Evolutionary conservation across 1,140 invertebrate genomes (phyloP), one percentile per base, ranked within the genome.

Genomic region (Pissodes strobi): DNA sequence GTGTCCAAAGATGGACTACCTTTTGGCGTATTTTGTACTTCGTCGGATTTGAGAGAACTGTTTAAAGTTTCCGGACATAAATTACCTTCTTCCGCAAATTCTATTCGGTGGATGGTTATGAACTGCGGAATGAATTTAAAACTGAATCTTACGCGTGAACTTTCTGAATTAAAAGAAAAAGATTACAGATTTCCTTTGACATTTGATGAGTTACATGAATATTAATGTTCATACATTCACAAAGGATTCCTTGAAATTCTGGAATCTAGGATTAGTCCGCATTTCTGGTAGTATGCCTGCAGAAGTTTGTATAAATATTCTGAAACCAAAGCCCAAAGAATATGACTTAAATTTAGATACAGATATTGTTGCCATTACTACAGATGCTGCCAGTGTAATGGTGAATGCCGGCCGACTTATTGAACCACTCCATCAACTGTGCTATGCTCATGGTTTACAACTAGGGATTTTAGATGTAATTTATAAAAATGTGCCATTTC

Each of bases 1-100:
- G n/a, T n/a, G n/a, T n/a, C 57, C 45, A 60, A 60, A 51, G 45
- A 61, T 61, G 58, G 58, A 49, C 18, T 61, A 61, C 57, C 57
- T 46, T 59, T 59, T 19, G 23, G 57, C 30, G 22, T 59, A 30
- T 59, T 59, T 43, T 59, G 58, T 22, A 41, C 17, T 51, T 61
- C 46, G 8, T 34, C 27, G 39, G 58, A 61, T 61, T 51, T 61
- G 37, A 27, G 58, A 51, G 58, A 61, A 39, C 45, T 61, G 10
- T 61, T 61, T 45, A 51, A 51, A 30, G 49, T 46, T 39, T 19
- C 30, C 9, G 46, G 30, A 5, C 30, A 51, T 30, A 38, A 61
- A 38, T 45, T 61, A 30, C 58, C 45, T 51, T 21, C 15, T 27
- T 61, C 58, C 4, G 46, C 46, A 38, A 61, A 51, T 30, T 18